These are phyloP conservation scores for Acomys russatus DNA, from an alignment of 2,797 vertebrate genomes.

Conservation along the genomic window DNA sequence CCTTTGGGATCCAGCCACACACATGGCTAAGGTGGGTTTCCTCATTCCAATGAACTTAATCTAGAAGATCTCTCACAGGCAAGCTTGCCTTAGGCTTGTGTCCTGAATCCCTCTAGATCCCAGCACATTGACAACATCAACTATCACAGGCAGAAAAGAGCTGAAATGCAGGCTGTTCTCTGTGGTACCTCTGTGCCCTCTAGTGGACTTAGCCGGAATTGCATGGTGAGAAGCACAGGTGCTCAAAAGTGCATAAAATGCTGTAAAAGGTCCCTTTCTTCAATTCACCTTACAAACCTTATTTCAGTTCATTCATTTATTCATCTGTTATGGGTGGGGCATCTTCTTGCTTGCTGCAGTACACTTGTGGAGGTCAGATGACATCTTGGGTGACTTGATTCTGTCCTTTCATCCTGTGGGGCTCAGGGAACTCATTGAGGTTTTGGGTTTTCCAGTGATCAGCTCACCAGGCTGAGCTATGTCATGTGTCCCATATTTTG, in stretches of 20 bases:
- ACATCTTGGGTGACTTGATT: background rate
- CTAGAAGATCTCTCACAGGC: background rate
- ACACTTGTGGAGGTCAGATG: background rate
- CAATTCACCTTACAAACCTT: background rate
- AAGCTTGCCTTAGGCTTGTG: background rate
- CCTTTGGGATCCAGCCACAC: background rate
- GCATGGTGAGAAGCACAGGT: background rate
- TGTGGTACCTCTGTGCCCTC: background rate
- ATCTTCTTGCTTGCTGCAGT: background rate
- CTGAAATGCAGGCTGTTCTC: background rate
- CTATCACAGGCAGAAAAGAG: background rate
- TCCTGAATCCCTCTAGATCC: background rate
- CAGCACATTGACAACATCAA: no score
- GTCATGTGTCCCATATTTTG: background rate
- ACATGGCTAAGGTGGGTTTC: background rate
- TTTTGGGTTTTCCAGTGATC: background rate
- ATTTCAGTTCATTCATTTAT: background rate
- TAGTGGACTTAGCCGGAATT: background rate
- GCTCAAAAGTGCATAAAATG: background rate
- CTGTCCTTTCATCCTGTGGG: background rate
- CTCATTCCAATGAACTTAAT: no score
- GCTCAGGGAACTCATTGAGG: background rate
- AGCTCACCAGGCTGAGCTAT: background rate
- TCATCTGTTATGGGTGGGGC: background rate
- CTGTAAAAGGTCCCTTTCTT: background rate